Evolutionary conservation across 2,797 vertebrate species (phyloP).

Genomic region (Dallia pectoralis): DNA sequence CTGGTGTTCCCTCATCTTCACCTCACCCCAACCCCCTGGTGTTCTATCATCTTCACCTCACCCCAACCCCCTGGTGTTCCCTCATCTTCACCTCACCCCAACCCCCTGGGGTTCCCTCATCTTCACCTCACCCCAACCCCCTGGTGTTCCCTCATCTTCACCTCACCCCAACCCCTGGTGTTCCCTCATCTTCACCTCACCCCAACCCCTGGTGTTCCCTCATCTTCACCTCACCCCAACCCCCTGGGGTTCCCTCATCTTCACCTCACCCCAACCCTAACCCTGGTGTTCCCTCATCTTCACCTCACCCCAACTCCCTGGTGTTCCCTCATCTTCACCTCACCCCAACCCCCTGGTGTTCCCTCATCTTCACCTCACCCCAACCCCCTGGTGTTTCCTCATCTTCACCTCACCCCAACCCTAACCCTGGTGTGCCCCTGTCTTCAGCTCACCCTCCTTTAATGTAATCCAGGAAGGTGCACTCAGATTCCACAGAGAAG

Average conservation of each 20-base stretch:
- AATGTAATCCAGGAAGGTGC: constrained; percentile 96
- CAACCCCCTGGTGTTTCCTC: neutral
- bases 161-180: constrained; percentile 78
- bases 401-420: constrained; percentile 80
- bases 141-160: neutral
- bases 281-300: neutral
- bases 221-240: constrained; percentile 81
- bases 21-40: constrained; percentile 80
- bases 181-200: constrained; percentile 72
- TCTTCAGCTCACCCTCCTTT: constrained; percentile 88
- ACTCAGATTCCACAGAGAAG: constrained; percentile 91
- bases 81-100: constrained; percentile 81
- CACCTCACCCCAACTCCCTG: constrained; percentile 77
- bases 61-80: constrained; percentile 64
- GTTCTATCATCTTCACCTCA: constrained; percentile 66
- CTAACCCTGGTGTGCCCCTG: neutral
- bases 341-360: constrained; percentile 72
- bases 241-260: neutral
- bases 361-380: constrained; percentile 79
- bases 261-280: constrained; percentile 80
- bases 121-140: constrained; percentile 80
- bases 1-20: neutral
- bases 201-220: constrained; percentile 51
- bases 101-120: neutral
- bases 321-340: constrained; percentile 58